Conservation (phyloP, 1,140 invertebrate genomes). For the Panulirus ornatus region DNA sequence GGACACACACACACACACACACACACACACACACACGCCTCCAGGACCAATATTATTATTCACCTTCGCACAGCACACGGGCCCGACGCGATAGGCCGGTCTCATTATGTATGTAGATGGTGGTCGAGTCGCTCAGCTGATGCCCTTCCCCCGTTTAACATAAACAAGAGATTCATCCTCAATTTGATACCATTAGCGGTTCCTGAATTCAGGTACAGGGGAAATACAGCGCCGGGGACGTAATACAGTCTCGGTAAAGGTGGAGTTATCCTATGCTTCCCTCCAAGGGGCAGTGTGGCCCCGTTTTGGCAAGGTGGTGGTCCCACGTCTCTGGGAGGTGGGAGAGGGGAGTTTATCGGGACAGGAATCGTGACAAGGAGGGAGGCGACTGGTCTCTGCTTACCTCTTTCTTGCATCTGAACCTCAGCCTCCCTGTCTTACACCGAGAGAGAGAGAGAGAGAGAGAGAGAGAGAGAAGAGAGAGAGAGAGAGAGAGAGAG, state of each 20-base stretch:
- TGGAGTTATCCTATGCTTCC: no score
- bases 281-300: neutral
- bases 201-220: no score
- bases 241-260: no score
- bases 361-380: slow-evolving; percentile 52
- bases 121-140: slow-evolving; percentile 19
- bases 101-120: slow-evolving; percentile 35
- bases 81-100: slow-evolving; percentile 36
- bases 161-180: slow-evolving; percentile 49
- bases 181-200: slow-evolving; percentile 55
- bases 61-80: slow-evolving; percentile 38
- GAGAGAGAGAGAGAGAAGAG: no score
- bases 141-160: slow-evolving; percentile 31
- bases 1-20: no score
- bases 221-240: no score
- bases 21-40: no score
- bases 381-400: neutral
- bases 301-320: neutral
- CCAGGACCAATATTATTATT: slow-evolving; percentile 20
- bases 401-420: neutral
- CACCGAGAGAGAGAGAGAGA: no score
- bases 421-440: neutral
- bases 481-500: no score
- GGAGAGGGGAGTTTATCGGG: slow-evolving; percentile 44
- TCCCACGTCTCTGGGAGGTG: slow-evolving; percentile 27